Evolutionary conservation across 1,140 invertebrate genomes (phyloP).

Genomic region (Trichogramma pretiosum): DNA sequence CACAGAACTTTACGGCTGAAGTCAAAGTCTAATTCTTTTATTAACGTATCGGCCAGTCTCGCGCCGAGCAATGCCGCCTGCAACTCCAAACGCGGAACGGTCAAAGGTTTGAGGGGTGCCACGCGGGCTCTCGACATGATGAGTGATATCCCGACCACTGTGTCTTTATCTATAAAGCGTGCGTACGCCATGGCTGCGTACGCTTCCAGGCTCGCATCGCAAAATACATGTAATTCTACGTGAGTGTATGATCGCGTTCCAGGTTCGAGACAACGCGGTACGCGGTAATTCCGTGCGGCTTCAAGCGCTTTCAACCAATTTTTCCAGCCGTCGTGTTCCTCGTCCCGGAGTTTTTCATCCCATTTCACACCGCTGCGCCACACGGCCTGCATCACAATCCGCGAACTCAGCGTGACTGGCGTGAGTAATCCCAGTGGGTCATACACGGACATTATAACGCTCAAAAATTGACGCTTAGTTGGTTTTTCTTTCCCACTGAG

Average conservation of each 20-base stretch:
- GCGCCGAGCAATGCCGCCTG: not conserved
- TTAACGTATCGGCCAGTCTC: not conserved
- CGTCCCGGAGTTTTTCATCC: not conserved
- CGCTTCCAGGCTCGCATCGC: not conserved
- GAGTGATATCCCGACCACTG: not conserved
- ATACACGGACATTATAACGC: too few relatives aligned
- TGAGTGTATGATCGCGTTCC: not conserved
- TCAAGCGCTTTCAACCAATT: not conserved
- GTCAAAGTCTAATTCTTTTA: not conserved
- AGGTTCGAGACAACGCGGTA: not conserved
- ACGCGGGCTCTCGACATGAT: not conserved
- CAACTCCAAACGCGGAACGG: not conserved
- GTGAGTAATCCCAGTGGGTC: not conserved
- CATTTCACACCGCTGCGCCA: not conserved
- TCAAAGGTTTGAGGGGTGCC: not conserved
- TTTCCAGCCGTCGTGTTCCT: not conserved
- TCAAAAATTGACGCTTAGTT: too few relatives aligned
- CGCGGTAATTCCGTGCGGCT: not conserved
- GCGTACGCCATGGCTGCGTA: not conserved
- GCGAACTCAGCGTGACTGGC: not conserved
- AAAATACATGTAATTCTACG: not conserved
- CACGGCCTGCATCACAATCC: not conserved
- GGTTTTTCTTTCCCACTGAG: too few relatives aligned
- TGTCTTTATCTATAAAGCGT: not conserved
- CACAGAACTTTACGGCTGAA: too few relatives aligned